Evolutionary conservation across 2,888 invertebrate genomes (phyloP).

Genomic region (Blomia tropicalis): DNA sequence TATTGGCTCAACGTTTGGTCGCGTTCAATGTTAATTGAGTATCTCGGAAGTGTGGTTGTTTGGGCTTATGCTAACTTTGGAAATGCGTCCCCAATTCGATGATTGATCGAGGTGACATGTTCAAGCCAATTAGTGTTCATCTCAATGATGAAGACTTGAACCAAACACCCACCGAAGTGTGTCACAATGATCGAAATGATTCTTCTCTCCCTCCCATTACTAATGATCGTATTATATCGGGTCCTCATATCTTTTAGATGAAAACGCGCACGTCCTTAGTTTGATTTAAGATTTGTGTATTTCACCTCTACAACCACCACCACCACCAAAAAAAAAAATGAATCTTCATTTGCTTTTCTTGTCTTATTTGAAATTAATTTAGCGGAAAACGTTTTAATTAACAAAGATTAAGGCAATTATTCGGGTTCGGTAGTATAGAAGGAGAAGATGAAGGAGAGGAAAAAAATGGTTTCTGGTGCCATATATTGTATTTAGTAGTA

Average conservation of each 20-base stretch:
- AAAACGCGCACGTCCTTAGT: too few relatives aligned
- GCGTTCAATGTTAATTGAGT: conserved; percentile 9
- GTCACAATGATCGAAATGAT: too few relatives aligned
- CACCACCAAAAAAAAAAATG: too few relatives aligned
- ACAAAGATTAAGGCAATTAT: conserved; percentile 13
- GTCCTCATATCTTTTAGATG: too few relatives aligned
- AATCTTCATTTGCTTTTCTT: too few relatives aligned
- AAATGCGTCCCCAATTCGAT: not conserved
- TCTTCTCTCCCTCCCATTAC: too few relatives aligned
- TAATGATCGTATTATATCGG: too few relatives aligned
- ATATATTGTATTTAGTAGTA: too few relatives aligned
- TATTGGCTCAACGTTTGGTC: too few relatives aligned
- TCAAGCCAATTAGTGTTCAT: conserved; percentile 8
- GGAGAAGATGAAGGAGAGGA: not conserved
- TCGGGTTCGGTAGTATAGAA: not conserved
- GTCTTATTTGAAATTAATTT: conserved; percentile 13
- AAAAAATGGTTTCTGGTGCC: too few relatives aligned
- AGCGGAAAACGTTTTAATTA: conserved; percentile 15
- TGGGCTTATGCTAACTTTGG: not conserved
- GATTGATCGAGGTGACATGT: conserved; percentile 11
- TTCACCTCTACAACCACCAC: not conserved
- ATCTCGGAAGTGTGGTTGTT: not conserved
- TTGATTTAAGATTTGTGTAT: too few relatives aligned
- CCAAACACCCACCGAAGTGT: not conserved
- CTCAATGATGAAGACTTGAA: not conserved